phyloP scores from a whole-genome alignment of 2,888 invertebrate genomes.

The Kuschelorhynchus macadamiae region DNA sequence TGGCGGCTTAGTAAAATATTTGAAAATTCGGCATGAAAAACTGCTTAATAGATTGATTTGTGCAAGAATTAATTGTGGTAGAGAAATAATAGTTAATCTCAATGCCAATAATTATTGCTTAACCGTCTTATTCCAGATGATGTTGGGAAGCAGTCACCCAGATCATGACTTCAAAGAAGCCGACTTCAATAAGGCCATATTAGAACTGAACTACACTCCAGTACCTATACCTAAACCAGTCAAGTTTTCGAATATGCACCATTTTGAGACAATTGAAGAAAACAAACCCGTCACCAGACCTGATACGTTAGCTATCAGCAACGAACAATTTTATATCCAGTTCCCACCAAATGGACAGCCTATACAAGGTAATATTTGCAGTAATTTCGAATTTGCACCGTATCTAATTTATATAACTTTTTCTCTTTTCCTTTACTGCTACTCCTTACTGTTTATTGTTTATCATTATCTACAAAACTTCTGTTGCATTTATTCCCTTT shows the following conservation, averaged over 20 bases:
- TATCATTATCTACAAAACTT: too few relatives aligned
- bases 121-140: conserved; percentile 56
- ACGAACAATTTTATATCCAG: conserved; percentile 70
- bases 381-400: neutral
- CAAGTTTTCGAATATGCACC: conserved; percentile 59
- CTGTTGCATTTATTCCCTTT: too few relatives aligned
- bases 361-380: conserved; percentile 68
- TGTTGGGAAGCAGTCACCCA: conserved; percentile 57
- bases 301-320: conserved; percentile 55
- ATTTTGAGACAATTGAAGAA: conserved; percentile 66
- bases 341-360: conserved; percentile 72
- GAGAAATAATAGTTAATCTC: too few relatives aligned
- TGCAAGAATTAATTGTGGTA: too few relatives aligned
- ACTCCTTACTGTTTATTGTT: too few relatives aligned
- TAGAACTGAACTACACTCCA: conserved; percentile 69
- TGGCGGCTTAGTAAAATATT: too few relatives aligned
- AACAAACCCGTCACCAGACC: conserved; percentile 55
- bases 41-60: too few relatives aligned
- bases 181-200: conserved; percentile 62
- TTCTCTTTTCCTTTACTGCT: too few relatives aligned
- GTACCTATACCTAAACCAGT: conserved; percentile 72
- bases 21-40: too few relatives aligned
- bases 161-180: conserved; percentile 63
- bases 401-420: too few relatives aligned
- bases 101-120: too few relatives aligned